Base-by-base conservation (phyloP, 2,888 invertebrate species). In the Oxycera nigricornis region DNA sequence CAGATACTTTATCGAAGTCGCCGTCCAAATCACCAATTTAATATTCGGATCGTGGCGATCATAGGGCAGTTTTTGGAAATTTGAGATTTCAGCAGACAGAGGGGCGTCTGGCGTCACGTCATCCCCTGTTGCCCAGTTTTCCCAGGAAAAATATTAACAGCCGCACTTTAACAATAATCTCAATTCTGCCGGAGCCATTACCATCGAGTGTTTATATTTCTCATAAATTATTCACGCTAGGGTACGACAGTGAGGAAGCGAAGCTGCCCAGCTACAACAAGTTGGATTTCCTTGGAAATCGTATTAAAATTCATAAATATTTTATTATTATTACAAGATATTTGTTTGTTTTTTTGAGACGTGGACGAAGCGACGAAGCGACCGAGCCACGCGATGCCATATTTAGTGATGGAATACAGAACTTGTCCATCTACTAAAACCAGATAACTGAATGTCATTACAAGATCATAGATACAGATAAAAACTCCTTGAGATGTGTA, bases 391-490 rank as follows among this genome's bases (percentile, higher is more conserved):
- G 41, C 65, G 65, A 65, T 39, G 24, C 70, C 70, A 55, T 70
- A 70, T 70, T 70, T 70, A 55, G 70, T 70, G 52, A 55, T 55
- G 22, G 70, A 2, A 70, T n/a, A 52, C 31, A 70, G 70, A 70
- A 70, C 70, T 70, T 31, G 70, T 70, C 30, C 62, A 62, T 62
- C 52, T 24, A 70, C 70, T 17, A n/a, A n/a, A 52, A 70, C 70
- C 70, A 70, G 70, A 70, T 70, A 55, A 70, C 70, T 70, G 70
- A 70, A 70, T 70, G 55, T 70, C 70, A 52, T 68, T 70, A 52
- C 70, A 70, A 41, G 65, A 65, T 65, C 24, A 65, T 65, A 65
- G 65, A 65, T 65, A 65, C 39, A 65, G 65, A 65, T 65, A 65
- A 65, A 39, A 41, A 39, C 35, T 35, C 24, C 55, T 35, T 65